Conservation (phyloP, 2,113 vertebrate genomes). For the Mus pahari region DNA sequence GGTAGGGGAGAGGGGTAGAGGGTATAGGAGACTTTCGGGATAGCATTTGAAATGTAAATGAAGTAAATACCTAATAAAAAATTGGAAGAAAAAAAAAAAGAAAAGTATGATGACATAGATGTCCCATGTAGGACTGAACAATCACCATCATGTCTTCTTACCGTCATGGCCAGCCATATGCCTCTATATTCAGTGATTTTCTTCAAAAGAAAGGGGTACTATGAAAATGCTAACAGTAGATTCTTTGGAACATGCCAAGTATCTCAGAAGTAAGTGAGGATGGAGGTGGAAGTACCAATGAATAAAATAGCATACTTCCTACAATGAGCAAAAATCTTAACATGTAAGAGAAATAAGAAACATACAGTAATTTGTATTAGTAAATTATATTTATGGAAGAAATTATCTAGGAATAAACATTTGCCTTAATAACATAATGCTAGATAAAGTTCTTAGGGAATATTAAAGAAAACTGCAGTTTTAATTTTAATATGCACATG, state of each 20-base stretch:
- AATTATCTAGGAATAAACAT: conserved; percentile 68
- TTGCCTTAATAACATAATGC: conserved; percentile 46
- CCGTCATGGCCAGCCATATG: background rate
- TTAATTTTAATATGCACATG: conserved; percentile 82
- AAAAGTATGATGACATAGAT: no score
- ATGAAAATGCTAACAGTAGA: background rate
- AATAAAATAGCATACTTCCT: background rate
- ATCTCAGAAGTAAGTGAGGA: conserved; percentile 8
- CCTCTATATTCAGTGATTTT: background rate
- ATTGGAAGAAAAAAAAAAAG: no score
- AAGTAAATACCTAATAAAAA: no score
- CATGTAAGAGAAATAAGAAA: background rate
- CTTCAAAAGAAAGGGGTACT: background rate
- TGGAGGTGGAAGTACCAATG: background rate
- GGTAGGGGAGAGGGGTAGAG: no score
- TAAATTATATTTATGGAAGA: conserved; percentile 41
- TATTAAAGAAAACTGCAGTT: conserved; percentile 64
- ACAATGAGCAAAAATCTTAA: background rate
- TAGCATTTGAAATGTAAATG: no score
- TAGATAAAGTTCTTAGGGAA: conserved; percentile 61
- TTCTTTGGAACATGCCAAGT: background rate
- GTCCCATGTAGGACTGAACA: background rate
- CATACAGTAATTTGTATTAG: conserved; percentile 37
- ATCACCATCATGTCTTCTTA: background rate
- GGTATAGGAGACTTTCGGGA: no score